Percentiles rank a stretch among this genome's conserved stretches.
Conservation (phyloP, 2,113 vertebrate species). For the Nestor notabilis region DNA sequence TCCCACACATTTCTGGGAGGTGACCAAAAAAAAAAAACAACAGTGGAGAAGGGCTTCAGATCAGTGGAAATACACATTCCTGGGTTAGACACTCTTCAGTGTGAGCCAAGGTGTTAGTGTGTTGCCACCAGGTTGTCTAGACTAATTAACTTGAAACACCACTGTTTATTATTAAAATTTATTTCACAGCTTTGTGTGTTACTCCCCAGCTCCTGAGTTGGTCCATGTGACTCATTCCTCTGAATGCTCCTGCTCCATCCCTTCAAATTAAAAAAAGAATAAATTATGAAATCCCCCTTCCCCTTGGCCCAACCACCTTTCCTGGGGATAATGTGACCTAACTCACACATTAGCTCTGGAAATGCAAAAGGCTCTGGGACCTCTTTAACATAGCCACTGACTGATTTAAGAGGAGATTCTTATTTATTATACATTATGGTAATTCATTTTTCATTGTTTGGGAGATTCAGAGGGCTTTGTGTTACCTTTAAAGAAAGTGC, state of each 20-base stretch:
- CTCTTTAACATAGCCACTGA: neutral
- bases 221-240: neutral
- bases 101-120: neutral
- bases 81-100: neutral
- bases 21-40: neutral
- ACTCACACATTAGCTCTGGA: neutral
- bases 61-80: slow-evolving; percentile 13
- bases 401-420: slow-evolving; percentile 48
- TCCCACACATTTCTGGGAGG: neutral
- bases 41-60: neutral
- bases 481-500: slow-evolving; percentile 58
- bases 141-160: slow-evolving; percentile 8
- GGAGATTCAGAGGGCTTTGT: slow-evolving; percentile 31
- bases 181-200: neutral
- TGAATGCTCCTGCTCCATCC: neutral
- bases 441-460: slow-evolving; percentile 61
- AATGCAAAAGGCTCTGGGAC: neutral
- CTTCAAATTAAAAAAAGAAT: neutral
- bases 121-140: neutral
- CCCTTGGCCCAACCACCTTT: neutral
- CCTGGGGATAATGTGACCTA: neutral
- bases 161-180: neutral
- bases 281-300: neutral
- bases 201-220: neutral
- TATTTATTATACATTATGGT: slow-evolving; percentile 53